A percentile compares a stretch with the other conserved stretches of the same genome.
Conservation (phyloP, 2,797 vertebrate species). For the Hyperoplus lanceolatus region DNA sequence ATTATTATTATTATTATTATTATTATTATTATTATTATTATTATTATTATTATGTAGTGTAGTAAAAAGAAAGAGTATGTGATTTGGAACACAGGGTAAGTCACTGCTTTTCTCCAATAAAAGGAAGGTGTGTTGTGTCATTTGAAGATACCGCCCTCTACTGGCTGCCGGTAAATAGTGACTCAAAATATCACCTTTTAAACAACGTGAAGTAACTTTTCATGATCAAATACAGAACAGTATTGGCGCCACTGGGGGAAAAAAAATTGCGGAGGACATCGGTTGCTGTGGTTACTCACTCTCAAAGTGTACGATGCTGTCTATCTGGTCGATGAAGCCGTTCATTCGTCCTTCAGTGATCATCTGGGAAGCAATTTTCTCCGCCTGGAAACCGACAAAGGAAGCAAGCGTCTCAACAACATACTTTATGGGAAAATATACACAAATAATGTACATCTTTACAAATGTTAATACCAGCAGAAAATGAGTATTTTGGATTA, state of each 20-base stretch:
- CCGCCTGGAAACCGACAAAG: conserved; percentile 86
- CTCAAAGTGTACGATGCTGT: conserved; percentile 99
- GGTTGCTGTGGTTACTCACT: conserved; percentile 86
- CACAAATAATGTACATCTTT: background rate
- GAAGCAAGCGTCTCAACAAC: background rate
- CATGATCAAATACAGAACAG: background rate
- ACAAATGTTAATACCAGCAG: background rate
- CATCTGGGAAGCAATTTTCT: conserved; percentile 99
- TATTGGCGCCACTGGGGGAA: background rate
- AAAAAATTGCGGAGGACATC: background rate
- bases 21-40: too few relatives aligned
- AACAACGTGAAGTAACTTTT: background rate
- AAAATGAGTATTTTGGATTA: background rate
- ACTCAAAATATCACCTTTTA: background rate
- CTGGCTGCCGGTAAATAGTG: conserved; percentile 15
- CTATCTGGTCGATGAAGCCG: conserved; percentile 99
- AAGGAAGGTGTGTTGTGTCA: background rate
- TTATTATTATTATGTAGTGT: too few relatives aligned
- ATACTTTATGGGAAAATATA: background rate
- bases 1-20: too few relatives aligned
- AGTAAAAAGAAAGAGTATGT: too few relatives aligned
- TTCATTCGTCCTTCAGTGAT: conserved; percentile 99
- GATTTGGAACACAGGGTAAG: too few relatives aligned
- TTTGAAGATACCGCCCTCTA: conserved; percentile 30
- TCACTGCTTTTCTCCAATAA: background rate